These are phyloP conservation scores for Pomatorhinus ruficollis DNA, from an alignment of 2,113 vertebrate genomes.

Conservation along the genomic window DNA sequence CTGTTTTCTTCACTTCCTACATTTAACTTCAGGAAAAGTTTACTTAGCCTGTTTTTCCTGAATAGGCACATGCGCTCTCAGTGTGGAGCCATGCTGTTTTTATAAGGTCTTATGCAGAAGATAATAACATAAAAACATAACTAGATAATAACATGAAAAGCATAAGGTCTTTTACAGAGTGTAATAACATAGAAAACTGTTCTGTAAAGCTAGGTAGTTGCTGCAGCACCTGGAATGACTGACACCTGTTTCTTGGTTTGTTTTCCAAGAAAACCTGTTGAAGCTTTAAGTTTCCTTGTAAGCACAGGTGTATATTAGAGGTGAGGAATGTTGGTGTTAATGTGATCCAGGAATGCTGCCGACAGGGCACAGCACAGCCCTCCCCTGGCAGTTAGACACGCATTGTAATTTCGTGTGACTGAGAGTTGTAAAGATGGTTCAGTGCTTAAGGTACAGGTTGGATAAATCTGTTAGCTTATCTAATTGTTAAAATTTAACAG, in stretches of 20 bases:
- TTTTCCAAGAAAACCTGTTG: background rate
- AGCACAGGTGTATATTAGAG: background rate
- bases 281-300: background rate
- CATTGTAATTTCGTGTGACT: background rate
- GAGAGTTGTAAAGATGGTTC: background rate
- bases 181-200: background rate
- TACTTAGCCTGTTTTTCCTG: background rate
- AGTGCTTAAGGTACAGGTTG: background rate
- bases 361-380: fast-evolving
- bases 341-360: background rate
- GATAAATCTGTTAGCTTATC: background rate
- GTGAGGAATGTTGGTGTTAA: background rate
- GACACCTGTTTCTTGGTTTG: background rate
- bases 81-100: background rate
- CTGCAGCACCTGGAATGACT: background rate
- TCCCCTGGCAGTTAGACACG: background rate
- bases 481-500: background rate
- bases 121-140: background rate
- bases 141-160: background rate
- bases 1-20: background rate
- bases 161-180: background rate
- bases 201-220: background rate
- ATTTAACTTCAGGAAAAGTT: background rate
- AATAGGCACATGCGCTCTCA: background rate
- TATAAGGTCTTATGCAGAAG: background rate